Base-by-base conservation (phyloP, 2,888 invertebrate species). In the Amitus sp. region DNA sequence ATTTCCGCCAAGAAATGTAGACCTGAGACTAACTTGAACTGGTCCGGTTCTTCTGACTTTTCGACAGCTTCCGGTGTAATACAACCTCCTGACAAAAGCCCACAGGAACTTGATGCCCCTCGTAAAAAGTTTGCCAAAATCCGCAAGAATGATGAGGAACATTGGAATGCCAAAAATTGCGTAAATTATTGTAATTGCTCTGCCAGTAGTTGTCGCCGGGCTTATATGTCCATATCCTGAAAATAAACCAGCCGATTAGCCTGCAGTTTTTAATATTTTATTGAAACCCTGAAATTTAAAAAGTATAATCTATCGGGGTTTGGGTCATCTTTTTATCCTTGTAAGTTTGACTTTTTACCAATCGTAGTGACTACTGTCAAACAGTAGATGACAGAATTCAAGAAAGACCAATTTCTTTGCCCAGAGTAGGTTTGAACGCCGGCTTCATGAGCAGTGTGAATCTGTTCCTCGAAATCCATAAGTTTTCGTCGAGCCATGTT, bases 221-320 rank as follows among this genome's bases (percentile, higher is more conserved):
- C 93, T 91, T 73, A 98, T 94, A 82, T 98, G 96, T 61, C 98
- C 98, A 84, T 98, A 98, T 75, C 98, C 98, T 98, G 85, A 37
- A 85, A 84, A n/a, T n/a, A n/a, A n/a, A n/a, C n/a, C n/a, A n/a
- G n/a, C n/a, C n/a, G n/a, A n/a, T n/a, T n/a, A n/a, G n/a, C n/a
- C n/a, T n/a, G n/a, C n/a, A n/a, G n/a, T n/a, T n/a, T n/a, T n/a
- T n/a, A n/a, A n/a, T n/a, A n/a, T n/a, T n/a, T n/a, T n/a, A n/a
- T n/a, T n/a, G n/a, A n/a, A n/a, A n/a, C n/a, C n/a, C n/a, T n/a
- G n/a, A n/a, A n/a, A n/a, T n/a, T n/a, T n/a, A n/a, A n/a, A n/a
- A n/a, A n/a, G n/a, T n/a, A n/a, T n/a, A n/a, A n/a, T n/a, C n/a
- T n/a, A n/a, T n/a, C n/a, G n/a, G n/a, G n/a, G n/a, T n/a, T n/a